Evolutionary conservation across 2,888 invertebrate genomes (phyloP).

Genomic region (Folsomia candida): DNA sequence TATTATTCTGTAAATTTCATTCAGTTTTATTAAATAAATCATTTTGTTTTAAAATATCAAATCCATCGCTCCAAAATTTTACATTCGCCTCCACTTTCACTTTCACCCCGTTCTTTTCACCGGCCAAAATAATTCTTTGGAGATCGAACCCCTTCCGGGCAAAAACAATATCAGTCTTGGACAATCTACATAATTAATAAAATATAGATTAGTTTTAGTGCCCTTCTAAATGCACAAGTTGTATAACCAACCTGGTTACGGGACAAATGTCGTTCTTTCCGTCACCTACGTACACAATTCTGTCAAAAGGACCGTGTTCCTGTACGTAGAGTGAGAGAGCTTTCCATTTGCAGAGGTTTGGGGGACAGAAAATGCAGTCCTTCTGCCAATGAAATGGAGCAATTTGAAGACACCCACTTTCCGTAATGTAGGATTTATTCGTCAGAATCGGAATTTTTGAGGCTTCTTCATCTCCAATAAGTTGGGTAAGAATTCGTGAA

Average conservation of each 20-base stretch:
- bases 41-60: too few species aligned
- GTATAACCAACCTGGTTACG: conserved; percentile 59
- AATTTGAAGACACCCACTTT: neutral
- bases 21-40: too few species aligned
- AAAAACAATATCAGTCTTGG: conserved; percentile 64
- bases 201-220: too few species aligned
- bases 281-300: conserved; percentile 70
- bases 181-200: conserved; percentile 53
- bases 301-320: conserved; percentile 59
- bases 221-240: too few species aligned
- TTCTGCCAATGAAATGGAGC: neutral
- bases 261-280: conserved; percentile 78
- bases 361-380: conserved; percentile 53
- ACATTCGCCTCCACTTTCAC: conserved; percentile 53
- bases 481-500: neutral
- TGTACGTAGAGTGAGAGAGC: conserved; percentile 66
- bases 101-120: conserved; percentile 35
- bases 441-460: conserved; percentile 24
- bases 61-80: conserved; percentile 35
- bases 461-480: neutral
- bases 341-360: conserved; percentile 72
- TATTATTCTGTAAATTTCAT: too few species aligned
- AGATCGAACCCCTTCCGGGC: conserved; percentile 61
- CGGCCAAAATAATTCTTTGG: conserved; percentile 51
- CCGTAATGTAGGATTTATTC: conserved; percentile 12